Evolutionary conservation across 2,888 invertebrate genomes (phyloP), one percentile per base, ranked within the genome.

Genomic region (Buathra laborator): DNA sequence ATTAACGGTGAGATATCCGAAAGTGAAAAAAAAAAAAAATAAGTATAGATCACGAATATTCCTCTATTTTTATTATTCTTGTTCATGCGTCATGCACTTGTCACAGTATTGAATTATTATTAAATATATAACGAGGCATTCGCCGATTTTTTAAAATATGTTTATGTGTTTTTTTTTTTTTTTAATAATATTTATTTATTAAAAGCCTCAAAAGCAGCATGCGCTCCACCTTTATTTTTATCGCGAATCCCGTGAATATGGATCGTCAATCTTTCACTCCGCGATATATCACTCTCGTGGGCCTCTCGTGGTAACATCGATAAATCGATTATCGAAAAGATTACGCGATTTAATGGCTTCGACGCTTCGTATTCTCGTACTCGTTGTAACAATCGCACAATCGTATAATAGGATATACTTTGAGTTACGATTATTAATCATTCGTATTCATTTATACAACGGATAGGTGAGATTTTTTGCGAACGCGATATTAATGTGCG

Each of bases 401-500:
- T 19, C 24, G 19, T 19, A 37, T 37, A 37, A 37, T 37, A 37
- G 37, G 37, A 37, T 19, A 56, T 5, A 56, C 56, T 24, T 24
- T 3, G 24, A 24, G 53, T 32, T 53, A 46, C 51, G 29, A 71
- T 12, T 16, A 67, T 67, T 12, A 37, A 67, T n/a, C 2, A 56
- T 56, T 56, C 10, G 10, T 24, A 56, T 74, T 74, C 48, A 79
- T 82, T 79, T 82, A 48, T 85, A 79, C 64, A 79, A 59, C 59
- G 85, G 86, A 76, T 86, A 87, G 71, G 81, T 83, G 81, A 87
- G 84, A 75, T 86, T 84, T 82, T 43, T 37, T 64, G 77, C 64
- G 66, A 77, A 74, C 79, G 85, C 64, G 76, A n/a, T 78, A 84
- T 89, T 90, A 86, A 92, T 90, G 88, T 92, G 89, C 81, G 91